phyloP scores from a whole-genome alignment of 2,888 invertebrate species.

The Volucella inflata region DNA sequence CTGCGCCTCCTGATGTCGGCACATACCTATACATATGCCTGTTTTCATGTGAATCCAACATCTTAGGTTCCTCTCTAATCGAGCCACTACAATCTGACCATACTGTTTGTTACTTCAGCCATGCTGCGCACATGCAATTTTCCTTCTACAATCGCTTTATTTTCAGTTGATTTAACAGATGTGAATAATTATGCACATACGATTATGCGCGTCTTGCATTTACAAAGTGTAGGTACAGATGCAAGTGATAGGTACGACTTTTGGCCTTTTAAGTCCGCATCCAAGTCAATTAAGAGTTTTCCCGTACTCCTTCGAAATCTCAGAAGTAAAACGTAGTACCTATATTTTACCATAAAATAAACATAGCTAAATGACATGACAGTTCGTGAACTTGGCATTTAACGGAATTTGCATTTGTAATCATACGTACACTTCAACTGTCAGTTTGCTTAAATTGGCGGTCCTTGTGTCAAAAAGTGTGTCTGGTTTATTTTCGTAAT shows the following conservation, averaged over 20 bases:
- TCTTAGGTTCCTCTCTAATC: conserved; percentile 2
- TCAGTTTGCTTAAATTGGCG: not conserved
- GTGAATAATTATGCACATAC: conserved; percentile 24
- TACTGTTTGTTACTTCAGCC: conserved; percentile 21
- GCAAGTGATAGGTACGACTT: conserved; percentile 17
- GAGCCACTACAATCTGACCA: conserved; percentile 18
- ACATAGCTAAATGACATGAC: conserved; percentile 19
- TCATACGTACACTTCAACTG: not conserved
- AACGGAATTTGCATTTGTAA: not conserved
- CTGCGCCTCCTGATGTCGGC: not conserved
- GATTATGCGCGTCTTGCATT: not conserved
- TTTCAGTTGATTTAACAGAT: conserved; percentile 25
- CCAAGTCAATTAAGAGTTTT: conserved; percentile 9
- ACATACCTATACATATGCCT: too few species aligned
- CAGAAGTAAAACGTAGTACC: not conserved
- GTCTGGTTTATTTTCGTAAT: too few species aligned
- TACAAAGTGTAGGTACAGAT: conserved; percentile 11
- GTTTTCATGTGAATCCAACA: conserved; percentile 14
- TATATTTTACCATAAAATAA: conserved; percentile 1
- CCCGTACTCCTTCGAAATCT: not conserved
- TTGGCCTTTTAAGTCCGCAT: conserved; percentile 26
- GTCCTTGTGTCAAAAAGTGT: too few species aligned
- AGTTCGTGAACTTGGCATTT: conserved; percentile 69
- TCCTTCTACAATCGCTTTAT: conserved; percentile 30
- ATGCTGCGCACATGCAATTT: conserved; percentile 8